Base-by-base conservation (phyloP, 2,888 invertebrate species). In the Thelaira solivaga region DNA sequence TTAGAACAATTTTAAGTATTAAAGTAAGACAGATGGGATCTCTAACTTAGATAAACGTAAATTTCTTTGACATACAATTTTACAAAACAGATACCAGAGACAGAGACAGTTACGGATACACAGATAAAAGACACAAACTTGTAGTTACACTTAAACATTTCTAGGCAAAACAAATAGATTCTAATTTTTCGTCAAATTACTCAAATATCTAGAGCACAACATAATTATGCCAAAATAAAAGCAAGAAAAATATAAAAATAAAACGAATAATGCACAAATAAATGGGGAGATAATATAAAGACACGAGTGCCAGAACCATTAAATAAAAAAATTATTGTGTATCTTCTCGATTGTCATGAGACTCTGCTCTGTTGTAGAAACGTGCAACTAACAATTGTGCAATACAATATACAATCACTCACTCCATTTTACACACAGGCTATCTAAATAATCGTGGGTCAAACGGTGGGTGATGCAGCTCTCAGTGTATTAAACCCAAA, bases 131-230 rank as follows among this genome's bases (percentile, higher is more conserved):
- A 57, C n/a, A 39, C 16, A 45, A 26, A 34, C 22, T 18, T 11
- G 26, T 34, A 51, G 31, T 34, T 71, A 55, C 16, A 49, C 26
- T 26, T 4, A 26, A 24, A n/a, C 13, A 6, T 18, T 41, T 41
- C 16, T 16, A 34, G 22, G 29, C 59, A 59, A n/a, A n/a, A 39
- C 47, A 59, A 16, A 29, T 62, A 41, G 47, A 64, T 64, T 67
- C 51, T 67, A 69, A 69, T 75, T 75, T n/a, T 67, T 75, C 53
- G 67, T 75, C 69, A 71, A 78, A 74, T 74, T 74, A 74, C 73
- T 71, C 71, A 65, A 65, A 71, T 74, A 78, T 78, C 61, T 78
- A 36, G 78, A 78, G 78, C 78, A 78, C 78, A 78, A 78, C 78
- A 74, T 78, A 78, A 78, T 78, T 78, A 77, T 45, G 18, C 20